A percentile compares a stretch with the other conserved stretches of the same genome.
These are phyloP conservation scores for Borostomias antarcticus DNA, from an alignment of 2,797 vertebrate species.

Conservation along the genomic window DNA sequence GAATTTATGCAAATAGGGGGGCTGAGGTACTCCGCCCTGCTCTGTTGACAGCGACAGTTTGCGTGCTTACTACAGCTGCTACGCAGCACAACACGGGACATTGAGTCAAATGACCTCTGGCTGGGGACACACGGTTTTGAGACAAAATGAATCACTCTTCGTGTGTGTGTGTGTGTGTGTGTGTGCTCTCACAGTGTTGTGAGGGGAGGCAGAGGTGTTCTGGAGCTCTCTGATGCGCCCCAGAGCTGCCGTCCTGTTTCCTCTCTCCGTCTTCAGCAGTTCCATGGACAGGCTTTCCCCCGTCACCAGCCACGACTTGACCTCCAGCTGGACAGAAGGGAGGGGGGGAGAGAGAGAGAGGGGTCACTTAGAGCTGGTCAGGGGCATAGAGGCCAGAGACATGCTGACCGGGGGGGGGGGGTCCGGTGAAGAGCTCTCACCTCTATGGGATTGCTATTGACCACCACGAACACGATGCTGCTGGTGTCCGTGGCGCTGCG, in stretches of 20 bases:
- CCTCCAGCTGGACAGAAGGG: conserved; percentile 82
- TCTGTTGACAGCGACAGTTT: too few relatives aligned
- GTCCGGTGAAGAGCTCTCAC: conserved; percentile 68
- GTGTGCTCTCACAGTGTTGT: conserved; percentile 83
- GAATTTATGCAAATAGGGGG: too few relatives aligned
- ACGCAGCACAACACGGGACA: too few relatives aligned
- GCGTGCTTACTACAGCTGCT: too few relatives aligned
- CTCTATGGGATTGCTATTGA: conserved; percentile 99
- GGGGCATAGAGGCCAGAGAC: not conserved
- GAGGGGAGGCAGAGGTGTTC: conserved; percentile 81
- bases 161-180: too few relatives aligned
- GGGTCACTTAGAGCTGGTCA: not conserved
- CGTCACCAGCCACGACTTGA: conserved; percentile 96
- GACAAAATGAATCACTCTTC: too few relatives aligned
- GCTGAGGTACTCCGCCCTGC: too few relatives aligned
- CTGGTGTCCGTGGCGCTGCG: conserved; percentile 91
- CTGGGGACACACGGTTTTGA: too few relatives aligned
- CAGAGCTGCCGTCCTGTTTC: conserved; percentile 85
- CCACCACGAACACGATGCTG: conserved; percentile 89
- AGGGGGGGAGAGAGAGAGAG: not conserved
- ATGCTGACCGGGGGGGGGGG: not conserved
- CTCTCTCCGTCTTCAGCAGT: conserved; percentile 87
- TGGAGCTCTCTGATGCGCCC: conserved; percentile 84
- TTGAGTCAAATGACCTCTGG: too few relatives aligned
- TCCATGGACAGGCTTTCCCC: conserved; percentile 95